Evolutionary conservation across 92 coral and sea anemone genomes (phyloP), one percentile per base, ranked within the genome.

Genomic region (Galaxea fascicularis): DNA sequence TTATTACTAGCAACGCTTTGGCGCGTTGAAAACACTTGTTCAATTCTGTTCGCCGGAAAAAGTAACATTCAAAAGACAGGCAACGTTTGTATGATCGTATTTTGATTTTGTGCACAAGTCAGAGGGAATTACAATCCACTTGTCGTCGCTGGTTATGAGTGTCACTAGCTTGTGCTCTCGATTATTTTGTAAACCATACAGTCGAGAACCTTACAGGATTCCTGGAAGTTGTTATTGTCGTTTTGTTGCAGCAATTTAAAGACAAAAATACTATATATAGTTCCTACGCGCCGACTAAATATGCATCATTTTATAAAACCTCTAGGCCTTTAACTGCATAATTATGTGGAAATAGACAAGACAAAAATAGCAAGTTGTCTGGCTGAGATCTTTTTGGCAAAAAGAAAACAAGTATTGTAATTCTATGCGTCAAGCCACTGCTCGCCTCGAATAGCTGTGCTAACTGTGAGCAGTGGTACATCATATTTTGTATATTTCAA

Each of bases 261-360:
- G 18, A 8, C 10, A 58, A 18, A 56, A 20, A 15, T 56, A 56
- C 51, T 7, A 7, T 7, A 17, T 52, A 29, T 39, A 73, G 78
- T 73, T 74, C 49, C 67, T n/a, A 31, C 67, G 59, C 68, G 59
- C 35, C n/a, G 47, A 31, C 8, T 52, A 31, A 31, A 76, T 31
- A 35, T 56, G 16, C 11, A 4, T 20, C 12, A 56, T 56, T 57
- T 60, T 17, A n/a, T 8, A 24, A 15, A 21, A 1, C 26, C 24
- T 77, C 45, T 21, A 15, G 26, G 9, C 56, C n/a, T 54, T 26
- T 30, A 56, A 28, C 15, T 75, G 76, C 49, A 35, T 31, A 17
- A 24, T 73, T 46, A 47, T n/a, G 10, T 58, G n/a, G 58, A 58
- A 45, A 76, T 52, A 49, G 56, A 15, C 14, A 15, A 49, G 17